Conservation (phyloP, 2,888 invertebrate genomes). For the Drosophila bunnanda region DNA sequence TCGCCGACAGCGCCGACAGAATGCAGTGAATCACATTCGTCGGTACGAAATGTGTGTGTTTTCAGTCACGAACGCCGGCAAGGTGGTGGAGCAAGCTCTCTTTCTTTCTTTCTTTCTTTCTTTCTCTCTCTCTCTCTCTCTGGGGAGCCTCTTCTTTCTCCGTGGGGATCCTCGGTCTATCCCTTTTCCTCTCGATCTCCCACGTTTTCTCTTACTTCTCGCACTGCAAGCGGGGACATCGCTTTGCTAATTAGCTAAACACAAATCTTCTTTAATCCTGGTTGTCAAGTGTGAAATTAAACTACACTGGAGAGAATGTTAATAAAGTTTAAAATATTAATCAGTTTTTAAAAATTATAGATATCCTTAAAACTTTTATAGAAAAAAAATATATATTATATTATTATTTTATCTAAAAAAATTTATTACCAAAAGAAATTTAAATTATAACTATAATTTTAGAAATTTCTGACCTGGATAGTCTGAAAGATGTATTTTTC, state of each 20-base stretch:
- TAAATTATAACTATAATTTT: no score
- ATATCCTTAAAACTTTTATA: no score
- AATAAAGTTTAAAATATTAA: background rate
- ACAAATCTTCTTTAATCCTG: slow-evolving; percentile 4
- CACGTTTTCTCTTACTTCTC: background rate
- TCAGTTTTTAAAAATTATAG: no score
- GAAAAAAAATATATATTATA: no score
- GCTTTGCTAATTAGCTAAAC: background rate
- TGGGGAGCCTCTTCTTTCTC: slow-evolving; percentile 10
- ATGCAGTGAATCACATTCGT: slow-evolving; percentile 40
- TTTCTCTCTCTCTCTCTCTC: slow-evolving; percentile 34
- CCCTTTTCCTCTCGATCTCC: background rate
- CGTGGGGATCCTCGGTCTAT: background rate
- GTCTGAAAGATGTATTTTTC: no score
- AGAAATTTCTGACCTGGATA: no score
- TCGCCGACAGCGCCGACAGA: slow-evolving; percentile 8
- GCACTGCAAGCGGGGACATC: background rate
- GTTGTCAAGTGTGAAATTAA: slow-evolving; percentile 8
- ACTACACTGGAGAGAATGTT: background rate
- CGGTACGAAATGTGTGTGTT: slow-evolving; percentile 30
- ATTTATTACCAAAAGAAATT: background rate
- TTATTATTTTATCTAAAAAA: no score
- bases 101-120: slow-evolving; percentile 31
- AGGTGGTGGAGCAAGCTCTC: slow-evolving; percentile 24
- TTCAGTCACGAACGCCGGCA: slow-evolving; percentile 48